Conservation (phyloP, 2,888 invertebrate genomes). For the Zelleria hepariella region DNA sequence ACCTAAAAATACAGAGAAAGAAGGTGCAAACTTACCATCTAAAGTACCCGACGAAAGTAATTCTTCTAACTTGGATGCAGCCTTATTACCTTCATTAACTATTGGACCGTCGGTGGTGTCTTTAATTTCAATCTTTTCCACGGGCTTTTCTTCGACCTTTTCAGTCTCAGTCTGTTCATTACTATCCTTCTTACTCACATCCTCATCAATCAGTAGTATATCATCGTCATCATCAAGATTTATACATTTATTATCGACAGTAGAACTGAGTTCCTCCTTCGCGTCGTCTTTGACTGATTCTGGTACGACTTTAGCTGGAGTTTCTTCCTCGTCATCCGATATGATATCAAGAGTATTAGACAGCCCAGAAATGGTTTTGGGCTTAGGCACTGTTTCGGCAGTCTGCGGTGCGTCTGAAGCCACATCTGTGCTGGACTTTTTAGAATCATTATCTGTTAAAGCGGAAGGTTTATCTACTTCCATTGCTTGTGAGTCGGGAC, state of each 20-base stretch:
- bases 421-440: conserved; percentile 14
- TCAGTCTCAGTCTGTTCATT: conserved; percentile 6
- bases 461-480: background rate
- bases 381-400: background rate
- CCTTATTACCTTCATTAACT: conserved; percentile 12
- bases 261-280: background rate
- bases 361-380: conserved; percentile 26
- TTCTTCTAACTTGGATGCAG: background rate
- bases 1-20: no score
- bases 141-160: background rate
- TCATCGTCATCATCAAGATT: conserved; percentile 50
- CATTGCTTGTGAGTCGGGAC: background rate
- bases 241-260: conserved; percentile 9
- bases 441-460: conserved; percentile 4
- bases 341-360: conserved; percentile 54
- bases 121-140: conserved; percentile 9
- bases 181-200: conserved; percentile 22
- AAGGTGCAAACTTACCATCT: background rate
- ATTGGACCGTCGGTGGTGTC: conserved; percentile 9
- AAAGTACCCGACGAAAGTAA: background rate
- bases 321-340: conserved; percentile 54
- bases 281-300: conserved; percentile 11
- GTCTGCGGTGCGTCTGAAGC: conserved; percentile 7
- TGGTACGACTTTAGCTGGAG: conserved; percentile 15
- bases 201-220: conserved; percentile 59